Base-by-base conservation (phyloP, 2,113 vertebrate species). In the Percina caprodes region DNA sequence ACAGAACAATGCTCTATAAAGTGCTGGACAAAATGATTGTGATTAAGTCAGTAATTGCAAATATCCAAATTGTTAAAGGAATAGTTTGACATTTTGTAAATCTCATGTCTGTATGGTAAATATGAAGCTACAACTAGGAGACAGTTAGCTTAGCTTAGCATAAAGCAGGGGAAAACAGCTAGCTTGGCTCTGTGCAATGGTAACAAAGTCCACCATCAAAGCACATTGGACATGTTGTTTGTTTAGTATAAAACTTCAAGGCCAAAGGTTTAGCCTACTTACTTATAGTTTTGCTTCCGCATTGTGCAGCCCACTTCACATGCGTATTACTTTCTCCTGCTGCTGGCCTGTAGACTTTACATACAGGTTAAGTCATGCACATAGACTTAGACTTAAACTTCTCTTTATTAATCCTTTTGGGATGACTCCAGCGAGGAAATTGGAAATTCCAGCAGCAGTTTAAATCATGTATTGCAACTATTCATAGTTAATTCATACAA, bases 1-100 rank as follows among this genome's bases (percentile, higher is more conserved):
- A 75, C 49, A 72, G 49, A 21, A n/a, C 56, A 54, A 63, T 69
- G 68, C 60, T 77, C 26, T 54, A 12, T n/a, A 18, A 69, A 71
- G 48, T 62, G n/a, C 52, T 15, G n/a, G 9, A 79, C 24, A 59
- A 55, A 77, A 85, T 35, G 5, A 59, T 42, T 30, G 58, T 60
- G 76, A 70, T 18, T 26, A 45, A 72, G 61, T 9, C 24, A 69
- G 59, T 70, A 76, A 82, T 16, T 35, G 4, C 2, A 48, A 13
- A 14, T 55, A 67, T 23, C 21, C 46, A 62, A 6, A 52, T 23
- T 18, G 21, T 65, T 6, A 54, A 73, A 75, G 35, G 15, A 72
- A 56, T 1, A 52, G 55, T 58, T 51, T 12, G 73, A 60, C 39
- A 42, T 79, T 72, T 61, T 24, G 39, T 18, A 56, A 59, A 70